A percentile compares a stretch with the other conserved stretches of the same genome.
phyloP scores from a whole-genome alignment of 2,113 vertebrate genomes.

The Anser brachyrhynchus region DNA sequence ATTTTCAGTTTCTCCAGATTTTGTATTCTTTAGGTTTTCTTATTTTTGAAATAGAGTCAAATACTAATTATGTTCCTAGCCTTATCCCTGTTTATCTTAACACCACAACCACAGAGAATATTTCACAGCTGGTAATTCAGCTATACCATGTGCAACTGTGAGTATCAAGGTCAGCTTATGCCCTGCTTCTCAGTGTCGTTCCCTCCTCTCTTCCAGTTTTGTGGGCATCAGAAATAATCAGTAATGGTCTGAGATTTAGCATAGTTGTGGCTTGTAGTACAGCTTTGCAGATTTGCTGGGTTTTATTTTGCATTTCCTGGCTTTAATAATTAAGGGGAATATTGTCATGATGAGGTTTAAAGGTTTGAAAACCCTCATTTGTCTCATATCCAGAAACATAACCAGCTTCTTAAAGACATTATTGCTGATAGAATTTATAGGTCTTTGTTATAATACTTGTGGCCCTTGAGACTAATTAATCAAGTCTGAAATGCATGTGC shows the following conservation, averaged over 20 bases:
- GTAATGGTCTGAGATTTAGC: neutral
- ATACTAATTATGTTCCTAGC: neutral
- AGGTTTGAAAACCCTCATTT: slow-evolving; percentile 13
- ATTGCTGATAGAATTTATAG: neutral
- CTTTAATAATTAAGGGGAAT: neutral
- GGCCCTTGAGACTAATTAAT: neutral
- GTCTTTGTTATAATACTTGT: neutral
- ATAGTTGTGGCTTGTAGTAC: neutral
- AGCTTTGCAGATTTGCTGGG: neutral
- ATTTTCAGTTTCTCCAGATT: neutral
- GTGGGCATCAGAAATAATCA: neutral
- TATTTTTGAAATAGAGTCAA: neutral
- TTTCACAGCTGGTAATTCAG: neutral
- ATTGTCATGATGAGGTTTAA: neutral
- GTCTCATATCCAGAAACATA: neutral
- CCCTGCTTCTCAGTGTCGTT: neutral
- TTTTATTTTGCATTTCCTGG: neutral
- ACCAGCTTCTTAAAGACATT: neutral
- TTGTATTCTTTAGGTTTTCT: neutral
- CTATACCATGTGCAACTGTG: neutral
- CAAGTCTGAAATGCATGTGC: slow-evolving; percentile 1
- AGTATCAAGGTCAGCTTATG: neutral
- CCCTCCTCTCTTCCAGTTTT: neutral
- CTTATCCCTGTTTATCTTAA: neutral
- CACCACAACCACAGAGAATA: neutral